Evolutionary conservation across 2,797 vertebrate genomes (phyloP), one percentile per base, ranked within the genome.

Genomic region (Nannoperca australis): DNA sequence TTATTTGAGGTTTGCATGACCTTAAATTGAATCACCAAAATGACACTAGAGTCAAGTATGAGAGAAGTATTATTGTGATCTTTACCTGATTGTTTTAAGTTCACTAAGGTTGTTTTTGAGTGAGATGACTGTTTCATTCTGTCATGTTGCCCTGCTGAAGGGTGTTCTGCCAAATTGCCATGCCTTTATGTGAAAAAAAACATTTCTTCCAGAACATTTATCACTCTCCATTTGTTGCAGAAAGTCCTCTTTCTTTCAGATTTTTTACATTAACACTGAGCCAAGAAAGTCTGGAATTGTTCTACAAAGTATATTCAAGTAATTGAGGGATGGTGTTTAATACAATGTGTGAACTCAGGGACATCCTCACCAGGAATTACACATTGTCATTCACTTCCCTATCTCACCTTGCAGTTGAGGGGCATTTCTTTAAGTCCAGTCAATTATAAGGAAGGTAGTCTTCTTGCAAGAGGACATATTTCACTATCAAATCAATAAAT

Each of bases 401-500:
- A 42, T 74, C 79, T 92, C 87, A 88, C 82, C 86, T 85, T 79
- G 85, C 86, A 88, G 75, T 72, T 68, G 56, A 84, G 67, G 66
- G 69, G 27, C 65, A 47, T 85, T 80, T 85, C 63, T 83, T 85
- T 86, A 81, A 84, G 78, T 73, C 75, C 65, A 83, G 54, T 78
- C 83, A 89, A 76, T 85, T 88, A 89, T 82, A 53, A 78, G 66
- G 54, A 76, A 66, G 69, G 77, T 49, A 59, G 36, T 11, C 36
- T 38, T 11, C 69, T 77, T 63, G 32, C 53, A 69, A 51, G 62
- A 80, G 72, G 79, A 85, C 87, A 79, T 88, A 90, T 88, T 89
- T 91, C 78, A 81, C 66, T 85, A 73, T 88, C 62, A 85, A 89
- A 91, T 91, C 90, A 86, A 89, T 70, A 81, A 77, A 79, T 54